Base-by-base conservation (phyloP, 2,888 invertebrate species). In the Allygus modestus region DNA sequence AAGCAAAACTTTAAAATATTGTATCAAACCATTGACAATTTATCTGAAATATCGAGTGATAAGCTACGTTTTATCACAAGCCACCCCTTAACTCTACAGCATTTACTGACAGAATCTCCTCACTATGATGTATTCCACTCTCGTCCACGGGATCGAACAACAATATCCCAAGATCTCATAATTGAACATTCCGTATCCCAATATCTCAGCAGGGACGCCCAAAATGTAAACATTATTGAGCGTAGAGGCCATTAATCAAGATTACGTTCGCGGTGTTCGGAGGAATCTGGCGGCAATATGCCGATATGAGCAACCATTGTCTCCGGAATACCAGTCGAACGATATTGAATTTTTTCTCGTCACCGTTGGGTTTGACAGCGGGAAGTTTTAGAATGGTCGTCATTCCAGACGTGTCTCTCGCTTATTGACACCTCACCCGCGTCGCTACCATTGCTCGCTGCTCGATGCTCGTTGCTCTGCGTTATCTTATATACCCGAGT, bases 291-390 rank as follows among this genome's bases (percentile, higher is more conserved):
- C 20, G 46, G 26, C 77, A 46, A 77, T 77, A 77, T 77, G 46
- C 77, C 77, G 51, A 77, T 77, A 77, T 77, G 77, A 73, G 46
- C 20, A 2, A 46, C 51, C 77, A 26, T 77, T 77, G 77, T 77
- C 77, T 77, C 77, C 28, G 9, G 77, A 77, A 77, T 77, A 77
- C 77, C 77, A 28, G 77, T 51, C 51, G 46, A 77, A 51, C 77
- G 77, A 77, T 77, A 77, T 77, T 77, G 77, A 77, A 77, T 77
- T 77, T 77, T 77, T 77, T 51, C 77, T 77, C 77, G 77, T 77
- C 77, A n/a, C 77, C 77, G 51, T 46, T 28, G 73, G 73, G 77
- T 77, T 77, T 77, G 77, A 77, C 77, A 77, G 77, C 77, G 77
- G 17, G 77, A 77, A 77, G 77, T 77, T 77, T 77, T 46, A 46